phyloP scores from a whole-genome alignment of 2,797 vertebrate species.

The Danio tinwini region DNA sequence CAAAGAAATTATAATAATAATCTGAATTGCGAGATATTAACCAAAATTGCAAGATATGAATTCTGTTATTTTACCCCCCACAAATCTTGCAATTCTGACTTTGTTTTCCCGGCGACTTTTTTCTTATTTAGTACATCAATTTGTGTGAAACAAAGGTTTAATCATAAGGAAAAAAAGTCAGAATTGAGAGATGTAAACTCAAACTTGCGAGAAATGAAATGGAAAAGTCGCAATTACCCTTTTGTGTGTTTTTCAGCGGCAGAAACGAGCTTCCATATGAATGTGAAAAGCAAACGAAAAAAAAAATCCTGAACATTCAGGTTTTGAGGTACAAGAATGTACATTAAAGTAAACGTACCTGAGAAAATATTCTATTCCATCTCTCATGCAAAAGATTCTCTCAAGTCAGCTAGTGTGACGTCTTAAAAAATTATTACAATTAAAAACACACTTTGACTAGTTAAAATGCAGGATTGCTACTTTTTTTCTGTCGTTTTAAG shows the following conservation, averaged over 20 bases:
- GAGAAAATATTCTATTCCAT: constrained; percentile 58
- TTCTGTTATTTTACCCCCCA: too few species aligned
- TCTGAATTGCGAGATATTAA: too few species aligned
- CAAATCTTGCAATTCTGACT: too few species aligned
- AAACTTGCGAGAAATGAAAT: too few species aligned
- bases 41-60: too few species aligned
- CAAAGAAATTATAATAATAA: too few species aligned
- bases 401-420: constrained; percentile 27
- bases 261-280: not conserved
- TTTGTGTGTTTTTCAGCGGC: not conserved
- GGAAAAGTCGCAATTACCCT: not conserved
- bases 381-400: constrained; percentile 50
- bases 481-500: constrained; percentile 19
- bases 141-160: not conserved
- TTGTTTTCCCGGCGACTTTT: not conserved
- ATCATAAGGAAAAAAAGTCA: too few species aligned
- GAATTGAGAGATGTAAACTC: too few species aligned
- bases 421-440: constrained; percentile 40
- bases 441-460: constrained; percentile 40
- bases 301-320: constrained; percentile 28
- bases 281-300: constrained; percentile 17
- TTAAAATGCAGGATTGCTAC: constrained; percentile 29
- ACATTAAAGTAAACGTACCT: constrained; percentile 59
- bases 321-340: constrained; percentile 48
- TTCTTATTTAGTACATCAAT: not conserved